Evolutionary conservation across 2,888 invertebrate species (phyloP), one percentile per base, ranked within the genome.

Genomic region (Cheilosia vulpina): DNA sequence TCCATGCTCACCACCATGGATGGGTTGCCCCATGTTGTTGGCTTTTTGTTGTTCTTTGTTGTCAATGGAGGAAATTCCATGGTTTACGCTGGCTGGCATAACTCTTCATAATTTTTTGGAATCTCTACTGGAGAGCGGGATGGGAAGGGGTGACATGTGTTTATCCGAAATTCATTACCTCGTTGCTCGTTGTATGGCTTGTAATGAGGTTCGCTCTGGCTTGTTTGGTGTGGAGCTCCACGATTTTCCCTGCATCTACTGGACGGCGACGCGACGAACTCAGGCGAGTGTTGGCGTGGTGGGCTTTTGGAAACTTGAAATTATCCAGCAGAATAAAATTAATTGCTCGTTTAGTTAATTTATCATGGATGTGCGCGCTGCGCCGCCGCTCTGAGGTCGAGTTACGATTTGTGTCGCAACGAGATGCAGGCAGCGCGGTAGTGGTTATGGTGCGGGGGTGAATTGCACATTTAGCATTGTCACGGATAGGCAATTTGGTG

Each of bases 291-390:
- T 69, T 81, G 81, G 73, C 69, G 63, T 72, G 68, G 76, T 81
- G 80, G 72, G 68, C 71, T 77, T 80, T 85, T 77, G 72, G 45
- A 72, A 80, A 85, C 85, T 85, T 58, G 81, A 81, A 85, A 85
- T 72, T 81, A 85, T 80, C 81, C 85, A 81, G 55, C 71, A 62
- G 76, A 85, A 85, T 85, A 85, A 85, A 85, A 85, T 85, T 85
- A 85, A 85, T 85, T 85, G 85, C 85, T 85, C 85, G 85, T 85
- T 85, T 85, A 81, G 85, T 85, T 85, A 85, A 85, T 85, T 85
- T 85, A 85, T 85, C 76, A 85, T 85, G 85, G 72, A 80, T 76
- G 71, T 79, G 73, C 62, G 72, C 47, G 45, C 31, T 3, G 17
- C 41, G 38, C 47, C 15, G 24, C 21, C 69, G 68, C 68, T 62